phyloP scores from a whole-genome alignment of 37 sponge, comb jelly and placozoan species.

The Lycopodina hypogea region DNA sequence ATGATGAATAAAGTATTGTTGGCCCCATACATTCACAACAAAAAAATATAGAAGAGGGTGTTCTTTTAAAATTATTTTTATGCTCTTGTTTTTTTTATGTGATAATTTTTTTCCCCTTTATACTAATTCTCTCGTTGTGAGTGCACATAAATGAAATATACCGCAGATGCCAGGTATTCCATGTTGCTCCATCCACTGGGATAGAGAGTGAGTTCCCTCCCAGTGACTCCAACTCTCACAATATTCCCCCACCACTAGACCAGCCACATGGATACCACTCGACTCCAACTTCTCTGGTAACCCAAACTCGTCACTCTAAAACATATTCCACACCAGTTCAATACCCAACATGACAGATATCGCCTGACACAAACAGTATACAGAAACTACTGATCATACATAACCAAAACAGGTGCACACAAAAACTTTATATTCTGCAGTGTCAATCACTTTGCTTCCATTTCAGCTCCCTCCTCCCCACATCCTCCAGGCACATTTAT shows the following conservation, averaged over 20 bases:
- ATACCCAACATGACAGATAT: neutral
- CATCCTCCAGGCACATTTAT: too few species aligned
- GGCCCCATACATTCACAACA: too few species aligned
- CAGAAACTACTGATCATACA: neutral
- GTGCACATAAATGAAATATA: too few species aligned
- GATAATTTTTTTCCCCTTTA: too few species aligned
- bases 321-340: too few species aligned
- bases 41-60: too few species aligned
- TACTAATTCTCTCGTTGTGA: too few species aligned
- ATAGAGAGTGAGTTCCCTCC: slow-evolving; percentile 75
- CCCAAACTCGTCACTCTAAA: slow-evolving; percentile 43
- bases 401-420: neutral
- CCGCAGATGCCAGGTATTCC: slow-evolving; percentile 88
- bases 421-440: neutral
- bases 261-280: slow-evolving; percentile 69
- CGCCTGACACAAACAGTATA: neutral
- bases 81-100: too few species aligned
- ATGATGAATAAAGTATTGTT: too few species aligned
- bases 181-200: slow-evolving; percentile 80
- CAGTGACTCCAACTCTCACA: slow-evolving; percentile 87
- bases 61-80: too few species aligned
- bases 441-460: too few species aligned
- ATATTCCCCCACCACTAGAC: slow-evolving; percentile 81
- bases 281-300: slow-evolving; percentile 77
- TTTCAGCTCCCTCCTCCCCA: too few species aligned